A percentile compares a stretch with the other conserved stretches of the same genome.
phyloP scores from a whole-genome alignment of 2,113 vertebrate genomes.

The Butorides virescens region DNA sequence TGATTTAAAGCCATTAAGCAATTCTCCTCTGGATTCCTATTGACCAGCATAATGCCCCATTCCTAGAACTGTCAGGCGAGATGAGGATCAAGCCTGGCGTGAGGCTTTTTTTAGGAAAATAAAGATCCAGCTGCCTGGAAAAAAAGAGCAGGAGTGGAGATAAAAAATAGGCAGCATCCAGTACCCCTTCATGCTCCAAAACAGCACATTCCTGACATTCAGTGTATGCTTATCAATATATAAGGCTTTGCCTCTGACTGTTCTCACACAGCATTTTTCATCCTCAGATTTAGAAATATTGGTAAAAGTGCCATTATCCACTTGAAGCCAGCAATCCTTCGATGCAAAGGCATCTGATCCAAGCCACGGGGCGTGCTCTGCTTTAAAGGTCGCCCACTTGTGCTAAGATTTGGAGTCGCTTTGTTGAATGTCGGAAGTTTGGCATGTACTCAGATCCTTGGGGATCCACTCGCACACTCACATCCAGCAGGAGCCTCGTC shows the following conservation, averaged over 20 bases:
- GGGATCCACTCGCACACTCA: accelerated
- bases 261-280: not conserved
- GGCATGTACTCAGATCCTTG: not conserved
- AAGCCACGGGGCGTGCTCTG: not conserved
- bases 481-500: not conserved
- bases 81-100: not conserved
- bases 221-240: too few relatives aligned
- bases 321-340: not conserved
- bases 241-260: not conserved
- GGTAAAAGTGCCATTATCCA: not conserved
- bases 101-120: not conserved
- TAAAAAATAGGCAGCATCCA: not conserved
- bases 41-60: not conserved
- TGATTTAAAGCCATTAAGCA: not conserved
- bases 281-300: not conserved
- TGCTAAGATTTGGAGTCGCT: not conserved
- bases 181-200: not conserved
- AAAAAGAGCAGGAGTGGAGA: not conserved
- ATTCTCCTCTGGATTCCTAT: not conserved
- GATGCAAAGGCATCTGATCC: not conserved
- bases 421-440: not conserved
- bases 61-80: conserved; percentile 10
- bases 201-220: not conserved
- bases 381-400: not conserved
- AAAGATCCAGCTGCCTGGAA: not conserved